phyloP scores from a whole-genome alignment of 1,140 invertebrate species.

The Diabrotica virgifera region DNA sequence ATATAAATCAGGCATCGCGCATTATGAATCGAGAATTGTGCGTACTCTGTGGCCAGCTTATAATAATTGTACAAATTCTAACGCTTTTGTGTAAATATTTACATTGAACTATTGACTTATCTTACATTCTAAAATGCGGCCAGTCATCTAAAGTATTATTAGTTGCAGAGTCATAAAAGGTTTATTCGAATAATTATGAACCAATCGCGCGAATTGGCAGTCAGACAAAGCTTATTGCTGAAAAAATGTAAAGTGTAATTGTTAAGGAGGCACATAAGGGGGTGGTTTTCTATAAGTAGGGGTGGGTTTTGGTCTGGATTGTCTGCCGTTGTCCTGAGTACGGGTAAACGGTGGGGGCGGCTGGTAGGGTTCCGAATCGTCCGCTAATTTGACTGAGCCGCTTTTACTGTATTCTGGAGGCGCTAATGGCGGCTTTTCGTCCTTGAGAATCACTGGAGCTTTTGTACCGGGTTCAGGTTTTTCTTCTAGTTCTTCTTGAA shows the following conservation, averaged over 20 bases:
- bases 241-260: constrained; percentile 44
- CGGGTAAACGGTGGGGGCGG: constrained; percentile 62
- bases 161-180: not conserved
- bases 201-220: constrained; percentile 23
- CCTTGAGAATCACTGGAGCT: constrained; percentile 86
- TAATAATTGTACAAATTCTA: too few relatives aligned
- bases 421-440: constrained; percentile 85
- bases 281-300: constrained; percentile 87
- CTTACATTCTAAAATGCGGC: too few relatives aligned
- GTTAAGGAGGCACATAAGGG: constrained; percentile 89
- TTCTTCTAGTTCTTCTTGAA: constrained; percentile 91
- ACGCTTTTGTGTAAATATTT: too few relatives aligned
- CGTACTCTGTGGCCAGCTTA: too few relatives aligned
- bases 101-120: too few relatives aligned
- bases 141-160: not conserved
- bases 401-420: constrained; percentile 71
- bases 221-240: constrained; percentile 35
- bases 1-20: too few relatives aligned
- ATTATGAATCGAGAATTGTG: too few relatives aligned
- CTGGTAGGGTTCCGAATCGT: constrained; percentile 58
- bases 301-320: constrained; percentile 75
- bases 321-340: constrained; percentile 55
- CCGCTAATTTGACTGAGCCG: constrained; percentile 50
- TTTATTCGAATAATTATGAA: not conserved
- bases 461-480: constrained; percentile 78